Evolutionary conservation across 2,888 invertebrate species (phyloP).

Genomic region (Hydriomena furcata): DNA sequence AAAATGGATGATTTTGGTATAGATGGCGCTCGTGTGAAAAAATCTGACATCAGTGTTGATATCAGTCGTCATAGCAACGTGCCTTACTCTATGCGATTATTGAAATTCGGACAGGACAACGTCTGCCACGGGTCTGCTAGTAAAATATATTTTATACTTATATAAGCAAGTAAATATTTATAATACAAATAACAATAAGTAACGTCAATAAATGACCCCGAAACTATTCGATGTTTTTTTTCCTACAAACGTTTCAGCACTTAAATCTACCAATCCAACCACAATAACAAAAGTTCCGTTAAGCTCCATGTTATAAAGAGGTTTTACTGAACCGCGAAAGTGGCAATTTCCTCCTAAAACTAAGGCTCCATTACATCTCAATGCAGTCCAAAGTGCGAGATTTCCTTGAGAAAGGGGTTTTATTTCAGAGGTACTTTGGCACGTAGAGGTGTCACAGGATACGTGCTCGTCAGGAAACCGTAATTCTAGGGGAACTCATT

Average conservation of each 20-base stretch:
- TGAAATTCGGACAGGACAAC: too few species aligned
- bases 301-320: constrained; percentile 18
- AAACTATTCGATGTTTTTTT: not conserved
- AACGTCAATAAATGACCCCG: too few species aligned
- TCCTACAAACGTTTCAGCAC: constrained; percentile 8
- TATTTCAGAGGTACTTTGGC: constrained; percentile 52
- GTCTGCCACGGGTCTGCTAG: too few species aligned
- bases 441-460: constrained; percentile 50
- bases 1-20: too few species aligned
- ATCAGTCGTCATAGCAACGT: too few species aligned
- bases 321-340: constrained; percentile 34
- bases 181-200: too few species aligned
- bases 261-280: constrained; percentile 10
- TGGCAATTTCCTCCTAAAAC: constrained; percentile 40
- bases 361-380: constrained; percentile 42
- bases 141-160: too few species aligned
- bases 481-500: not conserved
- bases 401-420: constrained; percentile 46
- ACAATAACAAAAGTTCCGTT: constrained; percentile 24
- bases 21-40: too few species aligned
- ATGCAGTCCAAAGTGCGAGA: constrained; percentile 45
- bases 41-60: too few species aligned
- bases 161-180: too few species aligned
- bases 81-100: too few species aligned
- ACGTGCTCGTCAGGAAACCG: constrained; percentile 32